A percentile compares a stretch with the other conserved stretches of the same genome.
Conservation (phyloP, 1,140 invertebrate genomes). For the Caenorhabditis inopinata region DNA sequence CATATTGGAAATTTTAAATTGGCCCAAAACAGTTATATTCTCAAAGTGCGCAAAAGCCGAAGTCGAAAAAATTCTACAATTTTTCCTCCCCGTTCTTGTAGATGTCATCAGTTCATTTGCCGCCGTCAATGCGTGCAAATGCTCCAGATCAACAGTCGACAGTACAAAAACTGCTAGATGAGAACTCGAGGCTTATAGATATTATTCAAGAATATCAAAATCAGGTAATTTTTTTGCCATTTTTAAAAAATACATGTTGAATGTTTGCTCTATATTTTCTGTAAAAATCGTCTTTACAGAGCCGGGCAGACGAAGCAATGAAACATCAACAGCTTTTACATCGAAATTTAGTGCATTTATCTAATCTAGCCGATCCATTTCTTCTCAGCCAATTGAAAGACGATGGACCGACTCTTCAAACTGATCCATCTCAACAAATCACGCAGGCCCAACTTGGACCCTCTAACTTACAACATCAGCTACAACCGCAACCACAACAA, state of each 20-base stretch:
- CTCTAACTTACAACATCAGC: neutral
- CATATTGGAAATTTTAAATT: too few species aligned
- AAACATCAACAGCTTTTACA: slow-evolving; percentile 61
- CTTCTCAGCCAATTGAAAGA: slow-evolving; percentile 21
- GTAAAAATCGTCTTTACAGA: neutral
- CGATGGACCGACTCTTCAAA: neutral
- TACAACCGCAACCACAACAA: neutral
- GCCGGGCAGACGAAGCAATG: slow-evolving; percentile 41
- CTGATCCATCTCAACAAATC: neutral
- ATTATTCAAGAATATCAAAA: slow-evolving; percentile 60
- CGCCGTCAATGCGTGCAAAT: neutral
- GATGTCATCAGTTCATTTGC: slow-evolving; percentile 5
- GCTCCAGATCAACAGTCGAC: slow-evolving; percentile 42
- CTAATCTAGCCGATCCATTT: slow-evolving; percentile 53
- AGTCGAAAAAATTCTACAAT: too few species aligned
- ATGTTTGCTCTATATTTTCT: neutral
- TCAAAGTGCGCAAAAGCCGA: too few species aligned
- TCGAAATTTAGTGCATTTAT: slow-evolving; percentile 57
- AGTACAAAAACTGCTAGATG: slow-evolving; percentile 57
- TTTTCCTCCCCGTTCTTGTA: neutral
- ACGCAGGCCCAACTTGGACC: neutral
- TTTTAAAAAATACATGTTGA: too few species aligned
- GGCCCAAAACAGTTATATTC: too few species aligned
- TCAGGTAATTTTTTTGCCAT: slow-evolving; percentile 40
- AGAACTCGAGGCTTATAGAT: slow-evolving; percentile 62